phyloP scores from a whole-genome alignment of 2,888 invertebrate genomes.

The Epirrhoe tristata region DNA sequence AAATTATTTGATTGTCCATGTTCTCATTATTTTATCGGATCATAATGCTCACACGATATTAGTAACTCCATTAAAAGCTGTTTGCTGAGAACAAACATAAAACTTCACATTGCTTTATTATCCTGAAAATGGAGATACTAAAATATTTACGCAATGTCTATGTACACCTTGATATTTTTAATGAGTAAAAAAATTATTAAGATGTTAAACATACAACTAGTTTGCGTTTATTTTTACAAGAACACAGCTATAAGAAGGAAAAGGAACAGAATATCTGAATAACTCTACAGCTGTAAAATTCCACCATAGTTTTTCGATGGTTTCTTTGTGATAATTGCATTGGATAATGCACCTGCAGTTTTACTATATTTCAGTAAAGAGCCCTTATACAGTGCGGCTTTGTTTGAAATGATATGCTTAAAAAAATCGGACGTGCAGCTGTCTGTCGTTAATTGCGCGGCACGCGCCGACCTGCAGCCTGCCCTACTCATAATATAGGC shows the following conservation, averaged over 20 bases:
- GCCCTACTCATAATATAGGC: slow-evolving; percentile 13
- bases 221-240: neutral
- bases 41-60: slow-evolving; percentile 3
- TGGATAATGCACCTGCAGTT: slow-evolving; percentile 26
- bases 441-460: slow-evolving; percentile 56
- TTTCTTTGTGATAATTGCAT: neutral
- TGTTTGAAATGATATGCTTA: slow-evolving; percentile 25
- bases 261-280: slow-evolving; percentile 10
- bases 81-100: slow-evolving; percentile 1
- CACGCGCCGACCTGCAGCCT: slow-evolving; percentile 54
- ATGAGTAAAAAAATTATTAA: neutral
- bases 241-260: neutral
- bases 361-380: slow-evolving; percentile 12
- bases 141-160: neutral
- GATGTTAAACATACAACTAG: neutral
- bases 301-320: slow-evolving; percentile 6
- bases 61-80: neutral
- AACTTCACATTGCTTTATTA: neutral
- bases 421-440: slow-evolving; percentile 55
- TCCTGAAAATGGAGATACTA: neutral
- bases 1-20: neutral
- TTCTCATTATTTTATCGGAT: slow-evolving; percentile 1
- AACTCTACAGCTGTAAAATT: slow-evolving; percentile 15
- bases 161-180: neutral
- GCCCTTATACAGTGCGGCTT: slow-evolving; percentile 13